phyloP scores from a whole-genome alignment of 2,888 invertebrate species.

The Andricus curvator region DNA sequence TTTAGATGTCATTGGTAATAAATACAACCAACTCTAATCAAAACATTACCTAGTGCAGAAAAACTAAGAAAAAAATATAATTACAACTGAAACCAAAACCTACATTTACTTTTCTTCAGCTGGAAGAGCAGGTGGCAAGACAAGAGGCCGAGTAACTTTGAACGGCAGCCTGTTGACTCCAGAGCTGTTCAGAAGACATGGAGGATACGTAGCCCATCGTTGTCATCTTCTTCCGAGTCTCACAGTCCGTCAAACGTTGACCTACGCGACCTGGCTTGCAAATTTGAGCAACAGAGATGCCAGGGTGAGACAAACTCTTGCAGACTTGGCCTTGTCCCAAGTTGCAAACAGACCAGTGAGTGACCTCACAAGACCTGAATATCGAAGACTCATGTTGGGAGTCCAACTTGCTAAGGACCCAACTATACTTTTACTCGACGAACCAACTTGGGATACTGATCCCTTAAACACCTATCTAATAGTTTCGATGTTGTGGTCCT shows the following conservation, averaged over 20 bases:
- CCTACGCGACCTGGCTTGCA: constrained; percentile 84
- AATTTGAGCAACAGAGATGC: constrained; percentile 79
- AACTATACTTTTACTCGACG: constrained; percentile 92
- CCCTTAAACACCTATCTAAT: constrained; percentile 97
- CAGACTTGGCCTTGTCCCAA: constrained; percentile 95
- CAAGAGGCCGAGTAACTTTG: constrained; percentile 92
- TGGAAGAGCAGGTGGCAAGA: constrained; percentile 86
- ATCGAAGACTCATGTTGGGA: constrained; percentile 93
- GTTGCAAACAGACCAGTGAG: constrained; percentile 91
- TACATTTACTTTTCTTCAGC: constrained; percentile 75
- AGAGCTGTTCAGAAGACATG: constrained; percentile 90
- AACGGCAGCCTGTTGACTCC: constrained; percentile 92
- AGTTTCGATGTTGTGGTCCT: constrained; percentile 94
- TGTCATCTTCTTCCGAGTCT: constrained; percentile 91
- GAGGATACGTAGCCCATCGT: constrained; percentile 93
- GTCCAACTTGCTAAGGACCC: constrained; percentile 96
- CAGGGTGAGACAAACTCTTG: constrained; percentile 94
- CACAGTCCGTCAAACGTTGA: constrained; percentile 92
- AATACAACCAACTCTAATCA: neutral
- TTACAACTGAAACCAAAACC: neutral
- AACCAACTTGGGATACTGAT: constrained; percentile 96
- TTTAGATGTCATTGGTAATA: constrained; percentile 88
- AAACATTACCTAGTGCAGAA: neutral
- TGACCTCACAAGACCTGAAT: constrained; percentile 92
- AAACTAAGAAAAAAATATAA: too few relatives aligned